Percentiles rank a stretch among this genome's conserved stretches.
phyloP scores from a whole-genome alignment of 2,113 vertebrate species.

The Egretta garzetta region DNA sequence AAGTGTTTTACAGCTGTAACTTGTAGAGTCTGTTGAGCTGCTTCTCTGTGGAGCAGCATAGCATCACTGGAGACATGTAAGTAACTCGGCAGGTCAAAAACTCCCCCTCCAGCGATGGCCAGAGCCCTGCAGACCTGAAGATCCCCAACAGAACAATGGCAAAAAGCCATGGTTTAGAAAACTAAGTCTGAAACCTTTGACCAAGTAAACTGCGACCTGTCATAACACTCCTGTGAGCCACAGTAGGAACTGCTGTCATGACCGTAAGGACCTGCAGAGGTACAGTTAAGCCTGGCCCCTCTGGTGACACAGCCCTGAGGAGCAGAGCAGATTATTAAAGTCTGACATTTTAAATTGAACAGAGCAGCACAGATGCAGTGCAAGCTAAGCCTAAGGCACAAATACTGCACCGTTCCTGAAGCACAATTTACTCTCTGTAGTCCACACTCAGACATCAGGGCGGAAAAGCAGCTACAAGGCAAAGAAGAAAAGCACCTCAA shows the following conservation, averaged over 20 bases:
- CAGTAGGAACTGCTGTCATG: neutral
- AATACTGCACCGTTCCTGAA: neutral
- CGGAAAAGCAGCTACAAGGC: neutral
- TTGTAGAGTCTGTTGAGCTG: neutral
- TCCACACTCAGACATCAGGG: neutral
- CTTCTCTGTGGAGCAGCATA: neutral
- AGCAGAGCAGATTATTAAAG: neutral
- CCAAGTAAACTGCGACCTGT: neutral
- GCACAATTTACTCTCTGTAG: neutral
- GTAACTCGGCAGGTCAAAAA: neutral
- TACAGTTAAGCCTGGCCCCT: neutral
- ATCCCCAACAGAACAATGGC: conserved; percentile 10
- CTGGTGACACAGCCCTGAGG: neutral
- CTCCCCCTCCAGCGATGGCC: neutral
- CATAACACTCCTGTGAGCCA: neutral
- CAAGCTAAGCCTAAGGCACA: neutral
- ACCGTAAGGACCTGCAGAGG: neutral
- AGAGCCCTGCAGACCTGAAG: neutral
- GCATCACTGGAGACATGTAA: neutral
- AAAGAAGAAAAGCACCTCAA: neutral
- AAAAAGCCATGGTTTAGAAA: neutral
- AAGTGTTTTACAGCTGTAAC: conserved; percentile 7
- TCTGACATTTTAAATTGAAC: neutral
- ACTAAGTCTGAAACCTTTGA: neutral
- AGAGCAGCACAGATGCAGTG: neutral